Base-by-base conservation (phyloP, 2,113 vertebrate species). In the Melanerpes formicivorus region DNA sequence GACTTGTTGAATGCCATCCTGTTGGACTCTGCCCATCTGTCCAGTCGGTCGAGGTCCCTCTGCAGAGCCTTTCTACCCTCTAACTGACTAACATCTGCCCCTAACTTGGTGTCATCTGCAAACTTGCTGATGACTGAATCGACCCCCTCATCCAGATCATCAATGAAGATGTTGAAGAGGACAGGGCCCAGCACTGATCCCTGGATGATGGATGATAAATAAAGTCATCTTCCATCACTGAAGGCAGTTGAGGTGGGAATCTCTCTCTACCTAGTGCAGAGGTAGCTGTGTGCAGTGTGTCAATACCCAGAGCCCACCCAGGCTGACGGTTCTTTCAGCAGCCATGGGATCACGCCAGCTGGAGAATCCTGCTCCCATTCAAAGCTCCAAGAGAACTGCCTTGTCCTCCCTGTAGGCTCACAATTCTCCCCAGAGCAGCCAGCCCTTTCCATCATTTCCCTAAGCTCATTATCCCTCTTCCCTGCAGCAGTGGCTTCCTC, bases 141-240 rank as follows among this genome's bases (percentile, higher is more conserved):
- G n/a, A n/a, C n/a, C n/a, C n/a, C n/a, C n/a, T n/a, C n/a, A n/a
- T n/a, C n/a, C n/a, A n/a, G n/a, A n/a, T n/a, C n/a, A n/a, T n/a
- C n/a, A n/a, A n/a, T n/a, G n/a, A n/a, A n/a, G n/a, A n/a, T n/a
- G n/a, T n/a, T n/a, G n/a, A n/a, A n/a, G n/a, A n/a, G n/a, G n/a
- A n/a, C n/a, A n/a, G n/a, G n/a, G n/a, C n/a, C n/a, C n/a, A n/a
- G n/a, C n/a, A n/a, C n/a, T n/a, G n/a, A n/a, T n/a, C n/a, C n/a
- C n/a, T n/a, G n/a, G n/a, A n/a, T n/a, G n/a, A 48, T 37, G 55
- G 21, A 30, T 48, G 42, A 62, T 29, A 81, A 3, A 34, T 14
- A 0, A 0, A 19, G 50, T 25, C 23, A 13, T 5, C 30, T 29
- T 7, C 4, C 10, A 18, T 60, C 56, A n/a, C 22, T 0, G 0